A percentile compares a stretch with the other conserved stretches of the same genome.
Evolutionary conservation across 2,797 vertebrate species (phyloP).

Genomic region (Pteronotus mesoamericanus): DNA sequence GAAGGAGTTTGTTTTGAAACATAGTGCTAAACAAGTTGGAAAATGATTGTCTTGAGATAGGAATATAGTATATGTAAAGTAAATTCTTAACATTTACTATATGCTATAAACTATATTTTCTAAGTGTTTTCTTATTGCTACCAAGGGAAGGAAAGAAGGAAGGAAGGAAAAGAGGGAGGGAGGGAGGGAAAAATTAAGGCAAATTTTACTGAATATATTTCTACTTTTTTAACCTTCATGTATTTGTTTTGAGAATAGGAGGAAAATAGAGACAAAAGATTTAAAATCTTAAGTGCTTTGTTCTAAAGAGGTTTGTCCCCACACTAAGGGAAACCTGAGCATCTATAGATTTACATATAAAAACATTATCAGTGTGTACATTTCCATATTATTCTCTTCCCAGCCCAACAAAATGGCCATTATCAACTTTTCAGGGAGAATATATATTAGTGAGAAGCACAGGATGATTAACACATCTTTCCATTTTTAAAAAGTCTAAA

Average conservation of each 20-base stretch:
- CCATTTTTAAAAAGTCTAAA: not conserved
- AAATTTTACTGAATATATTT: not conserved
- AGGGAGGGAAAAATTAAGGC: too few species aligned
- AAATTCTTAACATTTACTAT: not conserved
- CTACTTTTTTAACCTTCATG: not conserved
- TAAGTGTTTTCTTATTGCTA: not conserved
- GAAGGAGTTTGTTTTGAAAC: slow-evolving; percentile 62
- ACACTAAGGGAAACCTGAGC: not conserved
- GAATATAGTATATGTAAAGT: not conserved
- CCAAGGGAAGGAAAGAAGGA: not conserved
- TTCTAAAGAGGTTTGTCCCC: not conserved
- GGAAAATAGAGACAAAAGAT: not conserved
- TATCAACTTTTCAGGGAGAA: not conserved
- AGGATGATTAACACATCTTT: not conserved
- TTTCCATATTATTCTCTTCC: not conserved
- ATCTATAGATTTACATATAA: not conserved
- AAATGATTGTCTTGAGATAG: slow-evolving; percentile 34
- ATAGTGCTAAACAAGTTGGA: not conserved
- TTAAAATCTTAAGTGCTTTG: not conserved
- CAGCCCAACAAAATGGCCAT: not conserved
- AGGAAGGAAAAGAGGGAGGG: too few species aligned
- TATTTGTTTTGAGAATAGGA: not conserved
- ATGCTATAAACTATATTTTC: slow-evolving; percentile 14
- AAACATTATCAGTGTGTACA: not conserved
- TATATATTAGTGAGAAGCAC: not conserved